These are phyloP conservation scores for Montifringilla adamsi DNA, from an alignment of 2,113 vertebrate genomes.

Conservation along the genomic window DNA sequence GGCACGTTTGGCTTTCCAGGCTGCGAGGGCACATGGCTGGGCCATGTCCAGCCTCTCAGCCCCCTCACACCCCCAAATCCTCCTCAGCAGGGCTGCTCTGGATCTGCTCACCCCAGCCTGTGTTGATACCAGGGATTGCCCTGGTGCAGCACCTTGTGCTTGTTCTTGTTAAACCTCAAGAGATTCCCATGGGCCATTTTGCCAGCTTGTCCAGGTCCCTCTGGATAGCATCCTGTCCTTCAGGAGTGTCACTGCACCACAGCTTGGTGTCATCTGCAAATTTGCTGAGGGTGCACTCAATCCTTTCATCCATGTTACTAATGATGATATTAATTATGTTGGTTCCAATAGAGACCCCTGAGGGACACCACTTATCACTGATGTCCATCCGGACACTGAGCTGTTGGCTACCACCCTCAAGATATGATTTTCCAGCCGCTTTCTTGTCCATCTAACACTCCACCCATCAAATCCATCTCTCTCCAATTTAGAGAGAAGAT, in stretches of 20 bases:
- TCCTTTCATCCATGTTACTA: background rate
- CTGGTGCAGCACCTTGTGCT: too few relatives aligned
- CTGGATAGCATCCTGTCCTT: background rate
- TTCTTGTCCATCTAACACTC: background rate
- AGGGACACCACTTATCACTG: background rate
- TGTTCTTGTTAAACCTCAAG: background rate
- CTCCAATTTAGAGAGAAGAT: background rate
- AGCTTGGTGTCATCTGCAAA: background rate
- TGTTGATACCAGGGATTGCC: too few relatives aligned
- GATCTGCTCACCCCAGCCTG: too few relatives aligned
- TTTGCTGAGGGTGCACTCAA: background rate
- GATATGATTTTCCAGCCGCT: background rate
- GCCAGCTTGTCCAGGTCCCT: background rate
- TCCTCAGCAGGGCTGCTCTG: too few relatives aligned
- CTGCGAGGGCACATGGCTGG: too few relatives aligned
- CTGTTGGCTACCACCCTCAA: background rate
- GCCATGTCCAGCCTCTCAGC: too few relatives aligned
- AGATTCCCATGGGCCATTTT: background rate
- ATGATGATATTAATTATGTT: background rate
- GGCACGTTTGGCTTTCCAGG: too few relatives aligned
- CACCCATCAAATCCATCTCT: background rate
- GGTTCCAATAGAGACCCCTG: too few relatives aligned
- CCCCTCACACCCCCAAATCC: too few relatives aligned
- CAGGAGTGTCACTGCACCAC: background rate
- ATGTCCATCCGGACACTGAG: background rate